Percentiles rank a stretch among this genome's conserved stretches.
Evolutionary conservation across 2,113 vertebrate species (phyloP).

Genomic region (Sinocyclocheilus anophthalmus): DNA sequence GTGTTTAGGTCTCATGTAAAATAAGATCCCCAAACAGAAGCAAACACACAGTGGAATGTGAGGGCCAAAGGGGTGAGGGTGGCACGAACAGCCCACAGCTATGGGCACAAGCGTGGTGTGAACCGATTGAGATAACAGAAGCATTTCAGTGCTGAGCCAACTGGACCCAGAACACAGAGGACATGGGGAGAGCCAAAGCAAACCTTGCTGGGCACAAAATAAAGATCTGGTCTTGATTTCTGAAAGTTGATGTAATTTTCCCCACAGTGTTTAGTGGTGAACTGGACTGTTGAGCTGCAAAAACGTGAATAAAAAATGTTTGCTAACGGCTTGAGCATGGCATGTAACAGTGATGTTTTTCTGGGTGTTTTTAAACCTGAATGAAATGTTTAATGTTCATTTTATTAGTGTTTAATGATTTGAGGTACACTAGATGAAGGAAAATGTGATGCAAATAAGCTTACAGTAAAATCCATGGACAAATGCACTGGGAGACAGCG

Average conservation of each 20-base stretch:
- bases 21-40: slow-evolving; percentile 9
- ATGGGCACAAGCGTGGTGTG: slow-evolving; percentile 18
- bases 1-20: slow-evolving; percentile 32
- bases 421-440: neutral
- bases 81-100: slow-evolving; percentile 8
- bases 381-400: slow-evolving; percentile 21
- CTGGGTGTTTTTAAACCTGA: slow-evolving; percentile 45
- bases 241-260: slow-evolving; percentile 29
- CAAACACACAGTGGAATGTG: slow-evolving; percentile 39
- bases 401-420: slow-evolving; percentile 49
- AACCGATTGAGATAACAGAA: slow-evolving; percentile 45
- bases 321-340: neutral
- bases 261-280: slow-evolving; percentile 29
- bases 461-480: neutral
- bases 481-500: slow-evolving; percentile 13
- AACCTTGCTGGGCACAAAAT: slow-evolving; percentile 33
- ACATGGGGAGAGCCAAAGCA: neutral
- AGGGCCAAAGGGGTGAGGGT: neutral
- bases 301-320: slow-evolving; percentile 30
- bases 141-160: slow-evolving; percentile 15
- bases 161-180: neutral
- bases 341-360: slow-evolving; percentile 43
- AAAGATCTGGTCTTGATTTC: slow-evolving; percentile 34
- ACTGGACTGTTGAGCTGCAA: neutral
- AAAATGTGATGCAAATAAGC: slow-evolving; percentile 37